Conservation (phyloP, 2,888 invertebrate species). For the Nipponacmea schrenckii region DNA sequence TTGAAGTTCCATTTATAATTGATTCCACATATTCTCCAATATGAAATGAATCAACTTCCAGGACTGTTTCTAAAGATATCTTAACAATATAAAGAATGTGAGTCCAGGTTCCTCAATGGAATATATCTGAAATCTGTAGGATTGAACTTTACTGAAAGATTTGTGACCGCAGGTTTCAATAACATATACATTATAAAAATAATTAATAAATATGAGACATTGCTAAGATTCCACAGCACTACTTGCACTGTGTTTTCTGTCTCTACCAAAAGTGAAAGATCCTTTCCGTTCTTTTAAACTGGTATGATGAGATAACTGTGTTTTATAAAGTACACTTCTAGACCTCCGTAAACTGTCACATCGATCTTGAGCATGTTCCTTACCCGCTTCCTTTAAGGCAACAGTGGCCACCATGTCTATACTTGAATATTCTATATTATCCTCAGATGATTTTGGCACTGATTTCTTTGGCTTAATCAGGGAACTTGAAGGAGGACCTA, state of each 20-base stretch:
- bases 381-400: constrained; percentile 61
- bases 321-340: constrained; percentile 10
- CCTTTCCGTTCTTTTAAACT: constrained; percentile 1
- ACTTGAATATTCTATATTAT: constrained; percentile 60
- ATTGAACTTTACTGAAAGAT: too few species aligned
- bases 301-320: neutral
- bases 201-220: neutral
- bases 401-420: constrained; percentile 66
- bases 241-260: neutral
- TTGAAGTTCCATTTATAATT: too few species aligned
- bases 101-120: too few species aligned
- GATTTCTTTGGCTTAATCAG: constrained; percentile 30
- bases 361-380: constrained; percentile 62
- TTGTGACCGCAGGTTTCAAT: too few species aligned
- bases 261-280: neutral
- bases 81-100: too few species aligned
- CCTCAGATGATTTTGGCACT: constrained; percentile 35
- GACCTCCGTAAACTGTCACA: constrained; percentile 54
- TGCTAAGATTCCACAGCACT: constrained; percentile 4
- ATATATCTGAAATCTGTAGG: too few species aligned
- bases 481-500: constrained; percentile 37
- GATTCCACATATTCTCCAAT: too few species aligned
- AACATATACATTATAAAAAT: too few species aligned
- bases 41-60: too few species aligned
- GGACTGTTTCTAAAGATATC: too few species aligned